A percentile compares a stretch with the other conserved stretches of the same genome.
Evolutionary conservation across 2,888 invertebrate genomes (phyloP).

Genomic region (Liodrosophila aerea): DNA sequence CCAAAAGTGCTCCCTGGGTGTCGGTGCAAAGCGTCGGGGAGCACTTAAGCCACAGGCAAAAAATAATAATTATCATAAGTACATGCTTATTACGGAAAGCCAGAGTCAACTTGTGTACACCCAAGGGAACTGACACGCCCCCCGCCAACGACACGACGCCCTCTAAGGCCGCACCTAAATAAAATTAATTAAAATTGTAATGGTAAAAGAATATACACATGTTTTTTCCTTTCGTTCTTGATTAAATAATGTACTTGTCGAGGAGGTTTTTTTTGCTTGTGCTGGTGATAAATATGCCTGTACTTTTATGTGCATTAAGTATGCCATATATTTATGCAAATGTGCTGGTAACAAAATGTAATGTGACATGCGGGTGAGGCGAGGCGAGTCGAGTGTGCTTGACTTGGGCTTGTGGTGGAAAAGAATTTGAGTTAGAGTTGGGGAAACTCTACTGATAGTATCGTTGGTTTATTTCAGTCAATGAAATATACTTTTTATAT

Average conservation of each 20-base stretch:
- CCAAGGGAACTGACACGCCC: background rate
- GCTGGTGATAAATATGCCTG: background rate
- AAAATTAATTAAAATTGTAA: conserved; percentile 58
- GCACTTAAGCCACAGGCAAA: background rate
- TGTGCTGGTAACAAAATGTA: conserved; percentile 4
- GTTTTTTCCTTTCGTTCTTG: background rate
- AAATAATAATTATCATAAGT: conserved; percentile 34
- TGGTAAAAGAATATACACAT: background rate
- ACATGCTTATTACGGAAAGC: conserved; percentile 23
- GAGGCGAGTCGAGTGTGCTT: no score
- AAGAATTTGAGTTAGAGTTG: no score
- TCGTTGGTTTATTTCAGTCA: no score
- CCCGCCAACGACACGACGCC: background rate
- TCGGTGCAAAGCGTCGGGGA: background rate
- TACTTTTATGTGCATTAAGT: background rate
- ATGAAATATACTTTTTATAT: no score
- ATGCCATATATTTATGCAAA: conserved; percentile 6
- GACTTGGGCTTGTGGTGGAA: no score
- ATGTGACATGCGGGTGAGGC: background rate
- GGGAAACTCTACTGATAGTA: no score
- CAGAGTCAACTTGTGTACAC: no score
- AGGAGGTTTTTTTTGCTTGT: background rate
- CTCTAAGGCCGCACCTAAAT: conserved; percentile 27
- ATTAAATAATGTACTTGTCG: background rate
- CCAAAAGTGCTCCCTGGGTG: background rate